Percentiles rank a stretch among this genome's conserved stretches.
These are phyloP conservation scores for Watsonalla binaria DNA, from an alignment of 2,888 invertebrate genomes.

Conservation along the genomic window DNA sequence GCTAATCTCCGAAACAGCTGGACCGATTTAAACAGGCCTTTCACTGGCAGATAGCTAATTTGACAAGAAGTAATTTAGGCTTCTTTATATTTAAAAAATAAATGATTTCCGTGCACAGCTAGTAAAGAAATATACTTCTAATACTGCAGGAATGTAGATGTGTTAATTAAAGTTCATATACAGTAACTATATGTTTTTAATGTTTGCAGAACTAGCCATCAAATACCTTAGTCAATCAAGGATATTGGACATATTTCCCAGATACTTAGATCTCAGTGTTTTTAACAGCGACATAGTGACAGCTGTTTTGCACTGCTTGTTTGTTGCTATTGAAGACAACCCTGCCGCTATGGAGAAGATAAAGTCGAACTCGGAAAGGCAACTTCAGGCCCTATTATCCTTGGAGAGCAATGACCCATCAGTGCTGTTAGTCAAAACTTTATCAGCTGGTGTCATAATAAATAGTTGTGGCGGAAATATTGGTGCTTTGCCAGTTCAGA, in stretches of 20 bases:
- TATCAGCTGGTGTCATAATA: slow-evolving; percentile 79
- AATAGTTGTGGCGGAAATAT: slow-evolving; percentile 71
- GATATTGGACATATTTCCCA: slow-evolving; percentile 78
- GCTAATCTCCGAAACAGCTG: too few species aligned
- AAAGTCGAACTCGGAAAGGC: slow-evolving; percentile 64
- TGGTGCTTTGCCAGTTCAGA: slow-evolving; percentile 53
- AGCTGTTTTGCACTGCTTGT: slow-evolving; percentile 81
- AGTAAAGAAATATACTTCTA: too few species aligned
- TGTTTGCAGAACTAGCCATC: slow-evolving; percentile 76
- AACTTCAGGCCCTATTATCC: slow-evolving; percentile 57
- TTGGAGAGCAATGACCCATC: slow-evolving; percentile 60
- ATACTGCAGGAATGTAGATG: background rate
- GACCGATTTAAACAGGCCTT: too few species aligned
- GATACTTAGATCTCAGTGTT: slow-evolving; percentile 77
- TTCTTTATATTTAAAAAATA: too few species aligned
- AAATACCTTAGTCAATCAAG: slow-evolving; percentile 82
- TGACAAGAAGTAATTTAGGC: too few species aligned
- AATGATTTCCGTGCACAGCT: too few species aligned
- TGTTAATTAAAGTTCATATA: too few species aligned
- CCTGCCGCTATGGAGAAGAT: slow-evolving; percentile 74
- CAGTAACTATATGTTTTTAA: background rate
- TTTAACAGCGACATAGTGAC: slow-evolving; percentile 79
- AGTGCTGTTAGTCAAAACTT: slow-evolving; percentile 70
- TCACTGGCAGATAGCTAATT: too few species aligned
- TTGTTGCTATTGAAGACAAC: slow-evolving; percentile 86